phyloP scores from a whole-genome alignment of 2,888 invertebrate species.

The Pollenia amentaria region DNA sequence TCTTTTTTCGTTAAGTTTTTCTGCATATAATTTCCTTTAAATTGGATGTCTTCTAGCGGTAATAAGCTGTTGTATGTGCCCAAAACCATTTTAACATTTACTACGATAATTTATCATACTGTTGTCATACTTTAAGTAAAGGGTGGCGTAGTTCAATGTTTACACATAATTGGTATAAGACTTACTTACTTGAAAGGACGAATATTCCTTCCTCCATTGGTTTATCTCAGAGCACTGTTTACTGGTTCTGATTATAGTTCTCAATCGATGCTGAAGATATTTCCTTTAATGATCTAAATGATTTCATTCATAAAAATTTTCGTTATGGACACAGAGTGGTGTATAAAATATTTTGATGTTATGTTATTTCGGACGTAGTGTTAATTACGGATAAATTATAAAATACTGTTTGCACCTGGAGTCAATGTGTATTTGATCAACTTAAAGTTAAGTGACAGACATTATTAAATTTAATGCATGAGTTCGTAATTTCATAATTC shows the following conservation, averaged over 20 bases:
- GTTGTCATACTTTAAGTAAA: background rate
- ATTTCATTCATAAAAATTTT: no score
- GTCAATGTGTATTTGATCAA: background rate
- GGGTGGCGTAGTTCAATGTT: no score
- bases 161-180: no score
- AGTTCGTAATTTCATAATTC: background rate
- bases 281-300: no score
- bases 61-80: background rate
- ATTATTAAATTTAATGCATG: background rate
- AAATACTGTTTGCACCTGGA: background rate
- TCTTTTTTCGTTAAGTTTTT: background rate
- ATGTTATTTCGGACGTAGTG: background rate
- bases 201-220: no score
- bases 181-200: no score
- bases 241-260: no score
- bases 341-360: no score
- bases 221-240: no score
- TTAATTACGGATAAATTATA: background rate
- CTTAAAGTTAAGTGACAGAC: conserved; percentile 5
- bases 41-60: background rate
- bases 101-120: conserved; percentile 9
- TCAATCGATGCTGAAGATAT: no score
- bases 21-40: background rate
- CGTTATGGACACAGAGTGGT: no score
- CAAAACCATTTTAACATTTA: background rate